Evolutionary conservation across 1,140 invertebrate species (phyloP), one percentile per base, ranked within the genome.

Genomic region (Drosophila quadrilineata): DNA sequence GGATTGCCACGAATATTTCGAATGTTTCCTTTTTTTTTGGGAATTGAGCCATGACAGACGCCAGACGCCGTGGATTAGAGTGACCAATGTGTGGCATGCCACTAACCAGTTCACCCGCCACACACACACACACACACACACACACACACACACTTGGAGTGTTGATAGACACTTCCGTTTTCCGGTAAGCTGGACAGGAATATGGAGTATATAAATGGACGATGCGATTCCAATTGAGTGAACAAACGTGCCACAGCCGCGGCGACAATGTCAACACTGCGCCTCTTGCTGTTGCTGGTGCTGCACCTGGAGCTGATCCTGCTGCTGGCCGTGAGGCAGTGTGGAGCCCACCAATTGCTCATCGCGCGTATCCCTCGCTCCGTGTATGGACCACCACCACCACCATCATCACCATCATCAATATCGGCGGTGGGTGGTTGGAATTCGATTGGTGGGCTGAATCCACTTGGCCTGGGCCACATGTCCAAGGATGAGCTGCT

Each of bases 401-500:
- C 68, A 9, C 22, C 41, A 1, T 14, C 8, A 33, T 4, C 31
- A 9, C 10, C 31, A 1, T 1, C n/a, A 2, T 12, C 33, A n/a
- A n/a, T n/a, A 17, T 2, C 31, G 21, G 35, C 36, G 0, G 19
- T 35, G 5, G 17, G 56, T 3, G 75, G 71, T 19, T 77, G 75
- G 75, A 77, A 79, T 24, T 57, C 19, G 4, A 28, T 75, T 10
- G 59, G 52, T 19, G 36, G 71, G 43, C 71, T 66, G 22, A 80
- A 50, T 22, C 72, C 82, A 9, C 50, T 86, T 29, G 66, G 82
- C 1, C 38, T 87, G 9, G 87, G 87, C 0, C 84, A 84, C 9
- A 88, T 88, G 63, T 71, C 59, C 16, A 88, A 88, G 64, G 79
- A 88, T 21, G 87, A 88, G 54, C 46, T 88, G n/a, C 24, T 88